phyloP scores from a whole-genome alignment of 2,113 vertebrate species.

The Strix aluco region DNA sequence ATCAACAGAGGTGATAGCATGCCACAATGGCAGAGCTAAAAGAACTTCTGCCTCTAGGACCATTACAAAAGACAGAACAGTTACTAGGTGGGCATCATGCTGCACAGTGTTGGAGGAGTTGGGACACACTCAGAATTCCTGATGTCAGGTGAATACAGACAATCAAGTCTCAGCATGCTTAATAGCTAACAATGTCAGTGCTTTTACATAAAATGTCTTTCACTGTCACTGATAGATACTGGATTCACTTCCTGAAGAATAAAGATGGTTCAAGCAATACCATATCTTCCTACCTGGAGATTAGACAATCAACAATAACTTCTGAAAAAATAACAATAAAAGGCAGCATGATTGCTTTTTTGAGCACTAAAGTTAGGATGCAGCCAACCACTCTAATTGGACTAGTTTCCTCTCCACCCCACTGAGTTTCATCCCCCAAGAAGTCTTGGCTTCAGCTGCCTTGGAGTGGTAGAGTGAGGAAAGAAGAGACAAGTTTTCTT shows the following conservation, averaged over 20 bases:
- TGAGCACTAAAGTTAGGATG: not conserved
- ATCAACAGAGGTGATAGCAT: not conserved
- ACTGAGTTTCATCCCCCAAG: not conserved
- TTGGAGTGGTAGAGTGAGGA: not conserved
- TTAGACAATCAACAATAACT: not conserved
- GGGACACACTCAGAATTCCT: not conserved
- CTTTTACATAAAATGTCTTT: not conserved
- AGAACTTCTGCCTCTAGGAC: not conserved
- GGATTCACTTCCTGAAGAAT: not conserved
- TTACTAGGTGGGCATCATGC: not conserved
- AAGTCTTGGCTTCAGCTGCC: not conserved
- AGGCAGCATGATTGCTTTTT: not conserved
- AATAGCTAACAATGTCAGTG: not conserved
- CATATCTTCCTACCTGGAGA: not conserved
- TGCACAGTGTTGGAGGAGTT: not conserved
- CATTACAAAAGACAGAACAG: not conserved
- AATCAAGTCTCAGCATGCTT: not conserved
- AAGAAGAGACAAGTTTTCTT: not conserved
- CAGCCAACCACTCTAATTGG: not conserved
- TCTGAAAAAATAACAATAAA: not conserved
- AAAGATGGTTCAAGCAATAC: not conserved
- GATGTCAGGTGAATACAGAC: not conserved
- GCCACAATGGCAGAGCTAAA: not conserved
- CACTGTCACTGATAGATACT: not conserved
- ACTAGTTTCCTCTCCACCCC: not conserved